These are phyloP conservation scores for Phyllotreta striolata DNA, from an alignment of 2,888 invertebrate species.

Conservation along the genomic window DNA sequence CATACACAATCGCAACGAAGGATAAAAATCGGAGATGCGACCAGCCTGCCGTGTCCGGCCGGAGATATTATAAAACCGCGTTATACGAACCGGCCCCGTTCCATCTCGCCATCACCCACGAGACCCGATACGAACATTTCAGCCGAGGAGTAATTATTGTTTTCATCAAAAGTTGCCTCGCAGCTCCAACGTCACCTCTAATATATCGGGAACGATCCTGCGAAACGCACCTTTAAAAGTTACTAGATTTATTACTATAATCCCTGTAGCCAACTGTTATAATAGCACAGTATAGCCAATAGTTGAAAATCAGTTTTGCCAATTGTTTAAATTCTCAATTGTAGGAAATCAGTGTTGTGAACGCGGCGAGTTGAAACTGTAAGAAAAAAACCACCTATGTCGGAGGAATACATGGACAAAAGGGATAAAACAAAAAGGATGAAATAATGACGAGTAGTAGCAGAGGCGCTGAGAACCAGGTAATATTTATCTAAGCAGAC, in stretches of 20 bases:
- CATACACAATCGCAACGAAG: conserved; percentile 16
- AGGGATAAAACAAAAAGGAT: conserved; percentile 44
- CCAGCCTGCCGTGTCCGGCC: conserved; percentile 27
- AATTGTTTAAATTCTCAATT: neutral
- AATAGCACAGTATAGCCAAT: too few species aligned
- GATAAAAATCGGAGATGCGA: conserved; percentile 44
- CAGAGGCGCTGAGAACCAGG: conserved; percentile 53
- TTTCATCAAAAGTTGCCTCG: conserved; percentile 18
- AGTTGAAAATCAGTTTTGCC: too few species aligned
- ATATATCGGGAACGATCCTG: too few species aligned
- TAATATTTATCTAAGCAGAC: conserved; percentile 57
- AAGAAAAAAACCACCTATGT: conserved; percentile 27
- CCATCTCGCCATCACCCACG: conserved; percentile 32
- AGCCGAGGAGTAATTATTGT: conserved; percentile 7
- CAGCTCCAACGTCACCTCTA: neutral
- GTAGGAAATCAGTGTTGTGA: too few species aligned
- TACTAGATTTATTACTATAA: too few species aligned
- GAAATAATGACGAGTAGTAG: conserved; percentile 49
- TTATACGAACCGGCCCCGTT: neutral
- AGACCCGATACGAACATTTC: conserved; percentile 17
- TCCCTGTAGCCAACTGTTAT: too few species aligned
- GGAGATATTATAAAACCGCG: conserved; percentile 13
- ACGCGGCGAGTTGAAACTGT: neutral
- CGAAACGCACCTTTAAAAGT: too few species aligned
- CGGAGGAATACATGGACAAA: conserved; percentile 14